Percentiles rank a stretch among this genome's conserved stretches.
Evolutionary conservation across 2,113 vertebrate genomes (phyloP).

Genomic region (Neolamprologus kungweensis): DNA sequence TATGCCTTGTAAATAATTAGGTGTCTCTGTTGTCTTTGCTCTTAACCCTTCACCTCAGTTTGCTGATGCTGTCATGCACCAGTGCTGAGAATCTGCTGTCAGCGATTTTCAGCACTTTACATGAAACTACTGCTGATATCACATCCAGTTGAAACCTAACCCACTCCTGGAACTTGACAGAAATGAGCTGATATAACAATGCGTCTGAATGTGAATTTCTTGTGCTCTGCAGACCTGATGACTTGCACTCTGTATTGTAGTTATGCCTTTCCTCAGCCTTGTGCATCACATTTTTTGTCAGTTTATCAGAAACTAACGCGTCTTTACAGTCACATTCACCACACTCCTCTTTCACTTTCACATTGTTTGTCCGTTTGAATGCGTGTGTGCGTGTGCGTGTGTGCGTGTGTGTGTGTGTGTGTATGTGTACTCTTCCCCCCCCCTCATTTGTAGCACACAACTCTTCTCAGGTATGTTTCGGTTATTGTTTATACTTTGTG

Average conservation of each 20-base stretch:
- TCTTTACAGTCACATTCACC: constrained; percentile 9
- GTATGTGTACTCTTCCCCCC: neutral
- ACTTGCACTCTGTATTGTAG: neutral
- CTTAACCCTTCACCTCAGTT: neutral
- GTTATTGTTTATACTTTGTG: constrained; percentile 8
- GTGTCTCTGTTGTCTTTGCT: neutral
- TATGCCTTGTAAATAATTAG: neutral
- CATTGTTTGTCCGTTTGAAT: neutral
- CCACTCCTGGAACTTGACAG: neutral
- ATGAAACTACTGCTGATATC: constrained; percentile 10
- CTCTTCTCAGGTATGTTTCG: neutral
- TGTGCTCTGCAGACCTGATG: neutral
- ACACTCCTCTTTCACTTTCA: constrained; percentile 50
- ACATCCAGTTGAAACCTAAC: neutral
- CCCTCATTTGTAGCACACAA: neutral
- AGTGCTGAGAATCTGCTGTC: neutral
- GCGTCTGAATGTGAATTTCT: neutral
- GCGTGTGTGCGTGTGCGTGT: fast-evolving
- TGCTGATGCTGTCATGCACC: neutral
- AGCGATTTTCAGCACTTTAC: neutral
- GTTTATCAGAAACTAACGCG: neutral
- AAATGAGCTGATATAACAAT: neutral
- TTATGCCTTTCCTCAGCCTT: neutral
- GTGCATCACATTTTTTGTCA: neutral
- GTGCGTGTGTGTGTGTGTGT: neutral